Percentiles rank a stretch among this genome's conserved stretches.
Evolutionary conservation across 2,888 invertebrate species (phyloP).

Genomic region (Incurvaria masculella): DNA sequence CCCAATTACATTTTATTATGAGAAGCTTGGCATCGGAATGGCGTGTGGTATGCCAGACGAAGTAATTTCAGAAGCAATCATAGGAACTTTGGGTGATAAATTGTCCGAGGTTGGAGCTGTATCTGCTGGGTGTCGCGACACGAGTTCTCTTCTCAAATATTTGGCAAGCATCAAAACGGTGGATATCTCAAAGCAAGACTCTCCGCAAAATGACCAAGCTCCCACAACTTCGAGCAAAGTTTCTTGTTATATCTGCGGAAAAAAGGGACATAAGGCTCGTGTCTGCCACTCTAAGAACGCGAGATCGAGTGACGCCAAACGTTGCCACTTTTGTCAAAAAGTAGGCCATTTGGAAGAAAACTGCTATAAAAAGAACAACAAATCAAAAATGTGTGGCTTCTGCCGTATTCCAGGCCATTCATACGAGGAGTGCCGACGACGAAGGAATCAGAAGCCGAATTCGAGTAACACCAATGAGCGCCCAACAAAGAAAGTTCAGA

Average conservation of each 20-base stretch:
- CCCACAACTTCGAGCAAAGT: too few species aligned
- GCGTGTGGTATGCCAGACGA: slow-evolving; percentile 10
- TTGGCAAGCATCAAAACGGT: not conserved
- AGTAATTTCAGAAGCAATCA: slow-evolving; percentile 5
- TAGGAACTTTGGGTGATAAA: slow-evolving; percentile 6
- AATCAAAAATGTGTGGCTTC: slow-evolving; percentile 3
- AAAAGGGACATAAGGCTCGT: slow-evolving; percentile 9
- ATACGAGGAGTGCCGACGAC: slow-evolving; percentile 6
- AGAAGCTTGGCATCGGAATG: slow-evolving; percentile 13
- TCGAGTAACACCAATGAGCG: too few species aligned
- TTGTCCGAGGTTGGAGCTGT: slow-evolving; percentile 7
- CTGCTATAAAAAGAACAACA: slow-evolving; percentile 8
- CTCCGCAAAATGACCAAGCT: too few species aligned
- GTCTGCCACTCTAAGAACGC: not conserved
- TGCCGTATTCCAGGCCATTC: slow-evolving; percentile 8
- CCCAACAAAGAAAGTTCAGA: slow-evolving; percentile 3
- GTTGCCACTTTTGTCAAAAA: not conserved
- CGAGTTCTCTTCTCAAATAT: not conserved
- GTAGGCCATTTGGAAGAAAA: slow-evolving; percentile 7
- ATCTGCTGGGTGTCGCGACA: slow-evolving; percentile 7
- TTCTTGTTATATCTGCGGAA: slow-evolving; percentile 10
- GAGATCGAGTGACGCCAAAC: not conserved
- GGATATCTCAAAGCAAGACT: too few species aligned
- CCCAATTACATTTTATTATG: slow-evolving; percentile 12
- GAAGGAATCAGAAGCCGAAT: not conserved